Conservation (phyloP, 2,113 vertebrate genomes). For the Microtus ochrogaster region DNA sequence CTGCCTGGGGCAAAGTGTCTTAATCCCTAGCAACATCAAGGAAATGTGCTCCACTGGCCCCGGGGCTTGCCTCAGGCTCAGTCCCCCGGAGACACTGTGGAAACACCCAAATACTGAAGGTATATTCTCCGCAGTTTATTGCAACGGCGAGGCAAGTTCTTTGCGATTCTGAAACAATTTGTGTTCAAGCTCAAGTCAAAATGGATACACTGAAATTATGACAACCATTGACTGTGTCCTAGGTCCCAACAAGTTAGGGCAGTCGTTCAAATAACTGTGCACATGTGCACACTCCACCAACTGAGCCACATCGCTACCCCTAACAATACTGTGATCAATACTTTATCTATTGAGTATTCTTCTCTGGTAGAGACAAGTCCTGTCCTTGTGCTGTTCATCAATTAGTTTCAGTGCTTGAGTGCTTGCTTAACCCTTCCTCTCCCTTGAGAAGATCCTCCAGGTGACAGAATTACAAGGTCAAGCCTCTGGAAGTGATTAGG, state of each 20-base stretch:
- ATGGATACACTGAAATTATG: neutral
- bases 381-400: neutral
- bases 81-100: neutral
- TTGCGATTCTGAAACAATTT: constrained; percentile 46
- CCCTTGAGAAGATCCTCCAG: neutral
- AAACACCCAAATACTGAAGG: neutral
- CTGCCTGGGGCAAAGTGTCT: neutral
- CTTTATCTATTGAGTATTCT: neutral
- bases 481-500: neutral
- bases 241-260: neutral
- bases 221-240: neutral
- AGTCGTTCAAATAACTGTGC: neutral
- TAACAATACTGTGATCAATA: neutral
- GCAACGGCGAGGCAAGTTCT: neutral
- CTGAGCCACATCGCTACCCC: too few relatives aligned
- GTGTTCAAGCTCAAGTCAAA: neutral
- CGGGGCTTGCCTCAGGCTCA: neutral
- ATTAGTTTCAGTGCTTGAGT: neutral
- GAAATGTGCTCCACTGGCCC: constrained; percentile 9
- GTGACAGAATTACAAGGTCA: neutral
- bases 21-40: neutral
- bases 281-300: neutral
- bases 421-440: too few relatives aligned
- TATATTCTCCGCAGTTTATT: neutral
- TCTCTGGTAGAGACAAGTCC: neutral